Conservation (phyloP, 1,140 invertebrate species). For the Periplaneta americana region DNA sequence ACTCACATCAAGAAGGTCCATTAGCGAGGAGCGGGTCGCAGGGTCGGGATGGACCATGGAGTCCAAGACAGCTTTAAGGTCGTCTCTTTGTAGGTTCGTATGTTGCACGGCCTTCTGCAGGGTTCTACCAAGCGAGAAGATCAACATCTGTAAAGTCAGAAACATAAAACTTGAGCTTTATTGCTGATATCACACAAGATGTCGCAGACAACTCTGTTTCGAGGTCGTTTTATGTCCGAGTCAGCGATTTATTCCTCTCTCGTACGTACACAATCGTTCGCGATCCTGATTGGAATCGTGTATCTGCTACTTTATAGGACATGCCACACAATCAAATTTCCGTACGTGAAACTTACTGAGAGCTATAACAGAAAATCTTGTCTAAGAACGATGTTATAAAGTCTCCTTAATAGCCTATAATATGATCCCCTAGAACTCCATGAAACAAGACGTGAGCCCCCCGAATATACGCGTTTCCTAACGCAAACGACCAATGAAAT, state of each 20-base stretch:
- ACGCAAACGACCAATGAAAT: not conserved
- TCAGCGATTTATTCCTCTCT: not conserved
- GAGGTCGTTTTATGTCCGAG: not conserved
- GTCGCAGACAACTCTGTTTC: not conserved
- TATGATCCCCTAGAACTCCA: not conserved
- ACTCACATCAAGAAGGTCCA: conserved; percentile 54
- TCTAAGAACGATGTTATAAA: not conserved
- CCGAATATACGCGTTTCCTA: not conserved
- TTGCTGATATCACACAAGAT: not conserved
- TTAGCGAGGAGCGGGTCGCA: conserved; percentile 46
- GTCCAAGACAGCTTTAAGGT: conserved; percentile 50
- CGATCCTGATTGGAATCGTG: not conserved
- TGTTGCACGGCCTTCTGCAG: conserved; percentile 42
- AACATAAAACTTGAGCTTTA: conserved; percentile 2
- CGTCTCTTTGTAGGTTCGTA: conserved; percentile 44
- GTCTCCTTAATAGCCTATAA: not conserved
- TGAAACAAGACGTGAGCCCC: not conserved
- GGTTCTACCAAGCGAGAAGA: conserved; percentile 49
- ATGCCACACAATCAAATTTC: not conserved
- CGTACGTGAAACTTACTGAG: not conserved
- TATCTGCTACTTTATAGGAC: no score
- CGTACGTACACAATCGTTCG: not conserved
- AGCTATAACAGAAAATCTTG: not conserved
- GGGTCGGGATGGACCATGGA: conserved; percentile 49
- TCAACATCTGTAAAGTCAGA: conserved; percentile 50